Evolutionary conservation across 1,140 invertebrate species (phyloP).

Genomic region (Andricus grossulariae): DNA sequence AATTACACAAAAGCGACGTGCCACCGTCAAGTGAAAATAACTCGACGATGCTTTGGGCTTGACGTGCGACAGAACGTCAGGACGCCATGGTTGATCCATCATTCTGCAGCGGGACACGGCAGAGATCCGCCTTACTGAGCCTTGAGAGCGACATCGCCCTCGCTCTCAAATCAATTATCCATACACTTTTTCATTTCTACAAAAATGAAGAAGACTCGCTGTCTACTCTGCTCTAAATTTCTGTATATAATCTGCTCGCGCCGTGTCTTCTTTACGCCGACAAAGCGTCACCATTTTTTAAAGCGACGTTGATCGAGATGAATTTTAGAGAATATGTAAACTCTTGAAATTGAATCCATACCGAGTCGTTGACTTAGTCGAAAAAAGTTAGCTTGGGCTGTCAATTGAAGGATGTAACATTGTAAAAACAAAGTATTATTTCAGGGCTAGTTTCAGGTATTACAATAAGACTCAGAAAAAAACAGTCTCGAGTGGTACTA

Average conservation of each 20-base stretch:
- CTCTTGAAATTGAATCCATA: neutral
- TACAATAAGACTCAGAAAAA: too few relatives aligned
- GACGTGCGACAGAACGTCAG: slow-evolving; percentile 64
- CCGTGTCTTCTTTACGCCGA: slow-evolving; percentile 2
- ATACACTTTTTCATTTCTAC: slow-evolving; percentile 40
- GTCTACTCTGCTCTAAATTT: neutral
- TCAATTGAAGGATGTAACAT: too few relatives aligned
- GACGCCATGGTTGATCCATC: slow-evolving; percentile 63
- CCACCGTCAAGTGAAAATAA: slow-evolving; percentile 66
- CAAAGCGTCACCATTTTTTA: slow-evolving; percentile 16
- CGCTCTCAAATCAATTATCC: slow-evolving; percentile 51
- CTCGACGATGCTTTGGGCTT: slow-evolving; percentile 64
- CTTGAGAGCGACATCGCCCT: slow-evolving; percentile 40
- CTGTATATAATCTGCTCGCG: slow-evolving; percentile 14
- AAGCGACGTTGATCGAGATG: neutral
- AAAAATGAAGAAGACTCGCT: slow-evolving; percentile 32
- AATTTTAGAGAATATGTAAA: neutral
- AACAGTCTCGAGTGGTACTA: too few relatives aligned
- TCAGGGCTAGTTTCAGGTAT: too few relatives aligned
- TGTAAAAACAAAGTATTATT: too few relatives aligned
- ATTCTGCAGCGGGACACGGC: slow-evolving; percentile 57
- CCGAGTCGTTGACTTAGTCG: too few relatives aligned
- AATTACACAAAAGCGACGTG: slow-evolving; percentile 61
- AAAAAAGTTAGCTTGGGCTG: too few relatives aligned
- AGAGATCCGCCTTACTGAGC: slow-evolving; percentile 35